Conservation (phyloP, 2,888 invertebrate species). For the Apamea crenata region DNA sequence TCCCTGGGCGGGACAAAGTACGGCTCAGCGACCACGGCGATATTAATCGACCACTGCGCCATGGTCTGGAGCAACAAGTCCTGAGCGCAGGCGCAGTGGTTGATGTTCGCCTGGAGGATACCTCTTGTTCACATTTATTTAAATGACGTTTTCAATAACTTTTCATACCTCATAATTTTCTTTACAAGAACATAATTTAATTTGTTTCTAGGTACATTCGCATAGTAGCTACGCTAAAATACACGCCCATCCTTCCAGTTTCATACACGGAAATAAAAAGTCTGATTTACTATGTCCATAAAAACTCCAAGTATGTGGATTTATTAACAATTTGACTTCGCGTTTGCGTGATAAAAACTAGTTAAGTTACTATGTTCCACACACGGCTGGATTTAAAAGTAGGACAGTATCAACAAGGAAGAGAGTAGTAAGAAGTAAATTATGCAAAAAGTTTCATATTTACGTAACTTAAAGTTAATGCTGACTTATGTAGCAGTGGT, state of each 20-base stretch:
- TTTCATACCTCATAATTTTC: too few species aligned
- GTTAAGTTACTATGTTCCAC: slow-evolving; percentile 22
- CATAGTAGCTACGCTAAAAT: not conserved
- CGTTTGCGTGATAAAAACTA: slow-evolving; percentile 54
- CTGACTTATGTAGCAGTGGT: not conserved
- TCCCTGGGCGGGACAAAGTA: too few species aligned
- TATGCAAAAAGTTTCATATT: slow-evolving; percentile 20
- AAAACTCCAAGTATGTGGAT: slow-evolving; percentile 40
- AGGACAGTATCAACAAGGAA: slow-evolving; percentile 35
- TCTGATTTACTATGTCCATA: slow-evolving; percentile 30
- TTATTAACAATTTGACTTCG: slow-evolving; percentile 56
- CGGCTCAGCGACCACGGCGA: too few species aligned
- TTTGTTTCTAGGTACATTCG: not conserved
- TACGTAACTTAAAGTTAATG: not conserved
- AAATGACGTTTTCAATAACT: not conserved
- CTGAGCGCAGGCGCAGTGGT: too few species aligned
- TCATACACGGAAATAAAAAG: slow-evolving; percentile 37
- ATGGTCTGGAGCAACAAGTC: too few species aligned
- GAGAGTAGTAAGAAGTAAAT: slow-evolving; percentile 14
- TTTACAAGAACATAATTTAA: not conserved
- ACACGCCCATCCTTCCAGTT: slow-evolving; percentile 39
- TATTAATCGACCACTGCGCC: too few species aligned
- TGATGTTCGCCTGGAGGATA: too few species aligned
- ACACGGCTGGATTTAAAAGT: slow-evolving; percentile 41
- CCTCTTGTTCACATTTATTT: not conserved